Percentiles rank a stretch among this genome's conserved stretches.
Conservation (phyloP, 2,888 invertebrate genomes). For the Trichopoda pennipes region DNA sequence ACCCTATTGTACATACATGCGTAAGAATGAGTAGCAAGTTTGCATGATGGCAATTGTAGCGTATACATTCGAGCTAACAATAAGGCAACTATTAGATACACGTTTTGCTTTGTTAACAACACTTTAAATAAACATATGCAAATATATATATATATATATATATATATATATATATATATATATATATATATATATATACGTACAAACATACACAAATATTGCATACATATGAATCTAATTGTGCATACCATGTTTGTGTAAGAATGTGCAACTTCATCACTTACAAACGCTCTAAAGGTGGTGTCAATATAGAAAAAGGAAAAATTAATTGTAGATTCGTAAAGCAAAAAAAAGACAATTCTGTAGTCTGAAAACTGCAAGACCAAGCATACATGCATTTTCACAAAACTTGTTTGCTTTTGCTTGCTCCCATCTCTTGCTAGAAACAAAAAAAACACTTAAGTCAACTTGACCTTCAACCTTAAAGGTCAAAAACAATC, state of each 20-base stretch:
- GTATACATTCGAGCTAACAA: constrained; percentile 6
- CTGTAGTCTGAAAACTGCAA: background rate
- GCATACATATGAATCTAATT: background rate
- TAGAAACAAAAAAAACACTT: constrained; percentile 46
- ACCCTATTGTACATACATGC: too few relatives aligned
- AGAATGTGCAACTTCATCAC: constrained; percentile 34
- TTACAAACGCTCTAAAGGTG: constrained; percentile 30
- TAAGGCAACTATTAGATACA: constrained; percentile 22
- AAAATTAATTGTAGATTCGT: constrained; percentile 1
- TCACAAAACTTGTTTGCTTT: constrained; percentile 20
- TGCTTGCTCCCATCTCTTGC: constrained; percentile 2
- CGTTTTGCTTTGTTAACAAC: constrained; percentile 20
- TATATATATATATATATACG: background rate
- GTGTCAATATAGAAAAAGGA: constrained; percentile 45
- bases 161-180: too few relatives aligned
- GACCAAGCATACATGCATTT: background rate
- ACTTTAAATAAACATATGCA: background rate
- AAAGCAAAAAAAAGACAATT: background rate
- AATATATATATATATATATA: background rate
- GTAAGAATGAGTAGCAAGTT: background rate
- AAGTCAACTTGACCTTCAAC: constrained; percentile 62
- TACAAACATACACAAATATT: background rate
- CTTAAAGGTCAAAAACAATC: constrained; percentile 66
- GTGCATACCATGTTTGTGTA: background rate
- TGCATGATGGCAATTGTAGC: constrained; percentile 24